A percentile compares a stretch with the other conserved stretches of the same genome.
phyloP scores from a whole-genome alignment of 2,797 vertebrate genomes.

The Onychomys torridus region DNA sequence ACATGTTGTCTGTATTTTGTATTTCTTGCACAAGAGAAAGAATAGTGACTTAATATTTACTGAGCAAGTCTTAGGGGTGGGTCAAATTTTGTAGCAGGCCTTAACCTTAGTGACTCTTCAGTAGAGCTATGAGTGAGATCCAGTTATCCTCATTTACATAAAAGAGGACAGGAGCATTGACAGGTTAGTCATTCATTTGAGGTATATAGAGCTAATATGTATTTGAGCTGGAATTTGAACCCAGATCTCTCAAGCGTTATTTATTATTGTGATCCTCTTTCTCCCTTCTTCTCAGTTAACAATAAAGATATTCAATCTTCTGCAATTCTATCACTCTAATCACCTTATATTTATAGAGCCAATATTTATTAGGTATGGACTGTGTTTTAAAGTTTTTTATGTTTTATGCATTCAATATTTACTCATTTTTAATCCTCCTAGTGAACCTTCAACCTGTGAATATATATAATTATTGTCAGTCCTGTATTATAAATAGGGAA shows the following conservation, averaged over 20 bases:
- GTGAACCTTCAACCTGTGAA: neutral
- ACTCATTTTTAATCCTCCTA: neutral
- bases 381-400: neutral
- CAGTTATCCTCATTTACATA: neutral
- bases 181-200: neutral
- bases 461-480: neutral
- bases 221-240: neutral
- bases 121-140: neutral
- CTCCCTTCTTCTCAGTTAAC: neutral
- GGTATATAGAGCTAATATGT: neutral
- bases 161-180: neutral
- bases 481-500: neutral
- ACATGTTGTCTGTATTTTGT: neutral
- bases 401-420: neutral
- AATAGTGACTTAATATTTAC: neutral
- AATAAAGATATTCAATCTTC: conserved; percentile 11
- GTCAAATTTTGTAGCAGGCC: neutral
- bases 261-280: neutral
- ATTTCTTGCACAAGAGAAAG: conserved; percentile 22
- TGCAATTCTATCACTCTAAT: neutral
- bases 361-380: neutral
- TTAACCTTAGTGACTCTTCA: neutral
- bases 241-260: neutral
- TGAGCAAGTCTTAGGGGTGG: neutral
- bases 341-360: neutral